phyloP scores from a whole-genome alignment of 2,797 vertebrate genomes.

The Basileuterus tristriatus region DNA sequence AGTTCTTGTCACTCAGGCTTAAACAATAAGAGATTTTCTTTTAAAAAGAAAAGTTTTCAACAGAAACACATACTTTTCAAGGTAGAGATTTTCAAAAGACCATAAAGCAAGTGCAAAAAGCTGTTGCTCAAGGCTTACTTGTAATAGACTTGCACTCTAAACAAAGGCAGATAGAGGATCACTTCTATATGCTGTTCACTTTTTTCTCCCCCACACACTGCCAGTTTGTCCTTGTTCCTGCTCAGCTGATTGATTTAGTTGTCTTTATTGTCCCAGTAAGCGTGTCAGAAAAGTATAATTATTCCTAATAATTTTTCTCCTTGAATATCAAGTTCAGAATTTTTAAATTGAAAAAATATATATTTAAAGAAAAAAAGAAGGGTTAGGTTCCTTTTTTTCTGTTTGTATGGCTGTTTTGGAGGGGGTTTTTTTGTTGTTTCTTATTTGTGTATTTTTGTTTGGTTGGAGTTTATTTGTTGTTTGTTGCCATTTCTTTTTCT shows the following conservation, averaged over 20 bases:
- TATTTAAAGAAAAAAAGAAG: background rate
- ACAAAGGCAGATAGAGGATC: background rate
- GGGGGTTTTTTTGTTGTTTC: background rate
- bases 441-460: background rate
- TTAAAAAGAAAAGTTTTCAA: background rate
- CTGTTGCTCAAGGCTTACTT: background rate
- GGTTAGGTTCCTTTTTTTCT: rapidly evolving
- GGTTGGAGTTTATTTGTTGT: background rate
- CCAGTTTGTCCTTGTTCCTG: background rate
- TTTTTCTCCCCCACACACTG: background rate
- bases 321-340: background rate
- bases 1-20: background rate
- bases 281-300: background rate
- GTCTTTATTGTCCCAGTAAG: background rate
- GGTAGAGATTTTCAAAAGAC: background rate
- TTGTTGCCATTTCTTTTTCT: background rate
- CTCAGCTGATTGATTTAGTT: background rate
- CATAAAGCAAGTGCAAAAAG: background rate
- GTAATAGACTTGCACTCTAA: background rate
- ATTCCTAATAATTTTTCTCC: background rate
- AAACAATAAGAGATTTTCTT: background rate
- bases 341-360: background rate
- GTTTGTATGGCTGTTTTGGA: background rate
- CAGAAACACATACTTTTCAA: background rate
- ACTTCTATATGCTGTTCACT: background rate